phyloP scores from a whole-genome alignment of 2,113 vertebrate species.

The Abramis brama region DNA sequence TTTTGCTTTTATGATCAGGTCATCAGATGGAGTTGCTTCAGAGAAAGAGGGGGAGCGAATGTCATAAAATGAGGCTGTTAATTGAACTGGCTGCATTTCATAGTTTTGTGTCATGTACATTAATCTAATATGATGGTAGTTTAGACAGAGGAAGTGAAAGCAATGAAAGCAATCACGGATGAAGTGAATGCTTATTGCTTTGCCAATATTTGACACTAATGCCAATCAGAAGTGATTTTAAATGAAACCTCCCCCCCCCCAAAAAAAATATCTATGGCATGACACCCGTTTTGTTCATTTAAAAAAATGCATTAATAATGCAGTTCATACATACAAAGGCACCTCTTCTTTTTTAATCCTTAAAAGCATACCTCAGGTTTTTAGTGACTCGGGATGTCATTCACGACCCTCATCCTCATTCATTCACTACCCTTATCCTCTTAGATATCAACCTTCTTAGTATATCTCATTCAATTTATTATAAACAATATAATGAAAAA shows the following conservation, averaged over 20 bases:
- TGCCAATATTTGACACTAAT: slow-evolving; percentile 10
- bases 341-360: too few species aligned
- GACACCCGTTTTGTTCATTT: background rate
- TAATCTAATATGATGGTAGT: background rate
- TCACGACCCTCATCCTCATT: too few species aligned
- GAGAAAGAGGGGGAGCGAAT: background rate
- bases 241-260: background rate
- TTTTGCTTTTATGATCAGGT: slow-evolving; percentile 45
- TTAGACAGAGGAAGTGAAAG: slow-evolving; percentile 4
- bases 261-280: background rate
- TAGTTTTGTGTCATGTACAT: slow-evolving; percentile 19
- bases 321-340: background rate
- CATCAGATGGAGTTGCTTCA: slow-evolving; percentile 17
- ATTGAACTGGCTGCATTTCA: slow-evolving; percentile 32
- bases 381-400: too few species aligned
- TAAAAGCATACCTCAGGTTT: too few species aligned
- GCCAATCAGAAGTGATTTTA: background rate
- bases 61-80: slow-evolving; percentile 37
- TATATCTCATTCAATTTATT: too few species aligned
- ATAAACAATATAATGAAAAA: too few species aligned
- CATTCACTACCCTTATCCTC: too few species aligned
- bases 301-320: background rate
- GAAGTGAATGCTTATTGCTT: slow-evolving; percentile 5
- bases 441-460: too few species aligned
- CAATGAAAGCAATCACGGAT: slow-evolving; percentile 20